Evolutionary conservation across 2,113 vertebrate species (phyloP).

Genomic region (Myrmophylax atrothorax): DNA sequence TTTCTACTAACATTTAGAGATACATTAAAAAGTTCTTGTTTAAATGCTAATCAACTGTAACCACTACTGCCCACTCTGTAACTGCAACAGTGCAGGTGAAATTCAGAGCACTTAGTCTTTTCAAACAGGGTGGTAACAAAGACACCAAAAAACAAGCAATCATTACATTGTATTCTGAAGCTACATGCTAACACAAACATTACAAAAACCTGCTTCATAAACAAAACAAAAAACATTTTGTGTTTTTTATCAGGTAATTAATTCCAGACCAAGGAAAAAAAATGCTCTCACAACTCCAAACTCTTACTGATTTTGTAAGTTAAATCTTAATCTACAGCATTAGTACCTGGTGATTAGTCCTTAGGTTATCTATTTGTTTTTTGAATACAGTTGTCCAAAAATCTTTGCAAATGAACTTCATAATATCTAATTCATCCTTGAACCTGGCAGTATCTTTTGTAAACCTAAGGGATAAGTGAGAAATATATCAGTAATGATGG

Average conservation of each 20-base stretch:
- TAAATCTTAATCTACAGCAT: background rate
- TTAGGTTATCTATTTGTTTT: conserved; percentile 94
- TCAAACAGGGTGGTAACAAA: background rate
- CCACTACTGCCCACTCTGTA: background rate
- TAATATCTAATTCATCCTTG: conserved; percentile 95
- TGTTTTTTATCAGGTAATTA: background rate
- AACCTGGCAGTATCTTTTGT: conserved; percentile 95
- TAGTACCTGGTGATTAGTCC: conserved; percentile 93
- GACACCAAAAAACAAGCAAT: background rate
- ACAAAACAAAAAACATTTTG: background rate
- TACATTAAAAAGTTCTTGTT: background rate
- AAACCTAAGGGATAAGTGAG: conserved; percentile 77
- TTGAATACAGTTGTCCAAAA: conserved; percentile 96
- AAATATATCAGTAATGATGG: background rate
- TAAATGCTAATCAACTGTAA: background rate
- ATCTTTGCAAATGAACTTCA: conserved; percentile 98
- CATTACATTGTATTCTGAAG: background rate
- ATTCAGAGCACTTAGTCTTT: background rate
- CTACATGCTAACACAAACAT: background rate
- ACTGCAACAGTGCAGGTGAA: background rate
- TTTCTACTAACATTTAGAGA: background rate
- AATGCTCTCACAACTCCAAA: background rate
- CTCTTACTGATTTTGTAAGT: background rate
- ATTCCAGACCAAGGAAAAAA: background rate
- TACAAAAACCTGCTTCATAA: background rate